phyloP scores from a whole-genome alignment of 92 coral and sea anemone genomes.

The Plumapathes pennacea region DNA sequence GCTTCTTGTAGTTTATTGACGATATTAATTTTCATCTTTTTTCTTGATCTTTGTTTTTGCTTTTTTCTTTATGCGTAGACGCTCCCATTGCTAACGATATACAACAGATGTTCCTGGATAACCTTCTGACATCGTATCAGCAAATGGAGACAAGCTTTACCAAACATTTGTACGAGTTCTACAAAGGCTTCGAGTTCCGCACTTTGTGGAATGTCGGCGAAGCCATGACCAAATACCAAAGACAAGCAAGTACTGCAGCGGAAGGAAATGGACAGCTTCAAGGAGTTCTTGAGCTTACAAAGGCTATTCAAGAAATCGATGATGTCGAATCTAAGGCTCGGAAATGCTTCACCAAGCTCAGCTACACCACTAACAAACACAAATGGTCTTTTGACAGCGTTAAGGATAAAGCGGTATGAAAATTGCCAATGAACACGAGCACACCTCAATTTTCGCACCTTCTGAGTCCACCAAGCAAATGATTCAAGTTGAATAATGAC shows the following conservation, averaged over 20 bases:
- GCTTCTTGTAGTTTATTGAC: too few species aligned
- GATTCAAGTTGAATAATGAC: too few species aligned
- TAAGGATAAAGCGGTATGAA: neutral
- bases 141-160: conserved; percentile 9
- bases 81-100: neutral
- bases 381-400: conserved; percentile 5
- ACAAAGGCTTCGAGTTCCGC: conserved; percentile 32
- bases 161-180: conserved; percentile 3
- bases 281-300: conserved; percentile 19
- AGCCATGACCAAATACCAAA: neutral
- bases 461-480: too few species aligned
- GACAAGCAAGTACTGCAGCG: neutral
- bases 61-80: too few species aligned
- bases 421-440: too few species aligned
- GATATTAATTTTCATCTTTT: too few species aligned
- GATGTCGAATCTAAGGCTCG: neutral
- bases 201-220: conserved; percentile 12
- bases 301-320: conserved; percentile 2
- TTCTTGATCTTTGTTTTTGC: too few species aligned
- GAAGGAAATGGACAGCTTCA: conserved; percentile 5
- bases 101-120: conserved; percentile 20
- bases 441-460: too few species aligned
- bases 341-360: conserved; percentile 4
- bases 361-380: neutral
- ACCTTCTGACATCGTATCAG: conserved; percentile 18